phyloP scores from a whole-genome alignment of 2,113 vertebrate genomes.

The Xiphophorus hellerii region DNA sequence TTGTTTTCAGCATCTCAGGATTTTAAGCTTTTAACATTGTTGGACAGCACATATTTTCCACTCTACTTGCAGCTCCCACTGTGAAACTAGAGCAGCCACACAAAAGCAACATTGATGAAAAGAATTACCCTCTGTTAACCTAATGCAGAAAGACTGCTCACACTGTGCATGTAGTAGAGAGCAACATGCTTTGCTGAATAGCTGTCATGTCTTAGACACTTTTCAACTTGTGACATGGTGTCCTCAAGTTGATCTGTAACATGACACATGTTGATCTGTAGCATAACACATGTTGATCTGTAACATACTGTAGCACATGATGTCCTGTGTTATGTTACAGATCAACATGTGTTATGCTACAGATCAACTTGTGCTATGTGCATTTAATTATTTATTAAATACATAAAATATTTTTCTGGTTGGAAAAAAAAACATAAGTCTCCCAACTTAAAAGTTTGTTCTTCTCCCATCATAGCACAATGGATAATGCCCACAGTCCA shows the following conservation, averaged over 20 bases:
- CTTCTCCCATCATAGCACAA: constrained; percentile 54
- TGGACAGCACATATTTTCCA: constrained; percentile 48
- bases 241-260: neutral
- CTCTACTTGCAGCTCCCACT: constrained; percentile 54
- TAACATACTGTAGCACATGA: neutral
- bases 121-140: constrained; percentile 49
- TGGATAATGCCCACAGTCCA: constrained; percentile 53
- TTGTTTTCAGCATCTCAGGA: constrained; percentile 12
- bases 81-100: constrained; percentile 46
- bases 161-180: constrained; percentile 39
- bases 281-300: neutral
- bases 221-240: no score
- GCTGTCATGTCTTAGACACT: neutral
- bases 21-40: constrained; percentile 14
- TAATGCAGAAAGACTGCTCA: constrained; percentile 36
- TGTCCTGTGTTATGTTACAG: no score
- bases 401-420: neutral
- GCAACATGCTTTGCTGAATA: constrained; percentile 17
- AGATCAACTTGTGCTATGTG: no score
- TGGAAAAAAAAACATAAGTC: neutral
- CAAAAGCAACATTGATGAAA: constrained; percentile 75
- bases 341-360: no score
- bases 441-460: neutral
- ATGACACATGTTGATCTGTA: no score
- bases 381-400: no score